Base-by-base conservation (phyloP, 2,888 invertebrate genomes). In the Drosophila putrida region DNA sequence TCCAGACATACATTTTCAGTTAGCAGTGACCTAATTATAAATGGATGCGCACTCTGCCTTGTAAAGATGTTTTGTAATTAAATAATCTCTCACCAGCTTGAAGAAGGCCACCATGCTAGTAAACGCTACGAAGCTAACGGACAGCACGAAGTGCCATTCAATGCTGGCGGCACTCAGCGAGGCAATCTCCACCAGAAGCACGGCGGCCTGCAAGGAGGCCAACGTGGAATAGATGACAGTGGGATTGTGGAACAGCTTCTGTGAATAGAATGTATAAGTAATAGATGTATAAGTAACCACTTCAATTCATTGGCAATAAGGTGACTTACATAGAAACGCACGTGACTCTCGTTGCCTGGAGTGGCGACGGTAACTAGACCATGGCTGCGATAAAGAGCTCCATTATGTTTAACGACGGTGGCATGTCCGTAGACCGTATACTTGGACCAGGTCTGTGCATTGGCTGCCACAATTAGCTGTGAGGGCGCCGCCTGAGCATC, bases 31-130 rank as follows among this genome's bases (percentile, higher is more conserved):
- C 63, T 71, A 66, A 61, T 77, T 63, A 39, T 71, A 79, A 63
- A 71, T 75, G 25, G 78, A 46, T 38, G 73, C 76, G 46, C 82
- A 80, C 72, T 92, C 92, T 0, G 93, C 80, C 28, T 88, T 89
- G 89, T 97, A 97, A 10, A 97, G 95, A 89, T 96, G 96, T 94
- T 95, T 96, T 57, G 97, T 95, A 33, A 98, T 95, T 4, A 98
- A 93, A 90, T 96, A 97, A 92, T 98, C 98, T 44, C 98, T 94
- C 33, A 96, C 94, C 78, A 98, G 94, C 93, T 98, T 97, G 92
- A 98, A 99, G 46, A 99, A 94, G 0, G 97, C 96, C 89, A 97
- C 96, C 93, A 98, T 98, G 92, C 98, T 98, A 73, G 97, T 96
- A 90, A 98, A 96, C 36, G 98, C 94, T 49, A 99, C 93, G 67